Conservation (phyloP, 2,888 invertebrate species). For the Scelioninae gen. 2 region DNA sequence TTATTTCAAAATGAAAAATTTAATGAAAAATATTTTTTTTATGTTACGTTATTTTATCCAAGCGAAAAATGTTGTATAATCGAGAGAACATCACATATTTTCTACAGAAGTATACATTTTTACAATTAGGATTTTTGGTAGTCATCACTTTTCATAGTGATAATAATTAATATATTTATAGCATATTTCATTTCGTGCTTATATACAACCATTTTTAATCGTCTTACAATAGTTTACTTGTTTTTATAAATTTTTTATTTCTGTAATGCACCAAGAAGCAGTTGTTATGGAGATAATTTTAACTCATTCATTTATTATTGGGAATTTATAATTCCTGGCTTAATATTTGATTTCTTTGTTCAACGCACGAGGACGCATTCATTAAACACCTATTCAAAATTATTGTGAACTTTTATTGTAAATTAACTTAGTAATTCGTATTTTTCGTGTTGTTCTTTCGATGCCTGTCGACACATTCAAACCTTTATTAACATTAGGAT, state of each 20-base stretch:
- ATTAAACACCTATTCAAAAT: too few species aligned
- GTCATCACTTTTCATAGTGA: not conserved
- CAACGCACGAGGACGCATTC: too few species aligned
- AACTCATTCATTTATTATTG: not conserved
- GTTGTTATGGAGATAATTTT: not conserved
- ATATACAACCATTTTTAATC: constrained; percentile 12
- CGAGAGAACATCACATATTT: constrained; percentile 8
- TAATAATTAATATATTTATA: constrained; percentile 1
- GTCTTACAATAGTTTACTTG: constrained; percentile 7
- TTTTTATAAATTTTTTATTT: not conserved
- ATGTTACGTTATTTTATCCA: constrained; percentile 11
- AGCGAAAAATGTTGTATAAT: constrained; percentile 14
- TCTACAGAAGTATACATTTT: not conserved
- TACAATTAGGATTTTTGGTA: not conserved
- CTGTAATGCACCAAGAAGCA: not conserved
- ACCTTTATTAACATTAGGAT: too few species aligned
- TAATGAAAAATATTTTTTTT: not conserved
- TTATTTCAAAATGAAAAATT: too few species aligned
- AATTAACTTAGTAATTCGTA: too few species aligned
- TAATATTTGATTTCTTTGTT: too few species aligned
- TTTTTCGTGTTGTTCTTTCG: too few species aligned
- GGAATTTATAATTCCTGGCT: too few species aligned
- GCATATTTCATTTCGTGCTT: constrained; percentile 3
- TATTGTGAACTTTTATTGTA: too few species aligned
- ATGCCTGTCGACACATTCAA: too few species aligned